phyloP scores from a whole-genome alignment of 2,797 vertebrate species.

The Acrossocheilus wenchowensis region DNA sequence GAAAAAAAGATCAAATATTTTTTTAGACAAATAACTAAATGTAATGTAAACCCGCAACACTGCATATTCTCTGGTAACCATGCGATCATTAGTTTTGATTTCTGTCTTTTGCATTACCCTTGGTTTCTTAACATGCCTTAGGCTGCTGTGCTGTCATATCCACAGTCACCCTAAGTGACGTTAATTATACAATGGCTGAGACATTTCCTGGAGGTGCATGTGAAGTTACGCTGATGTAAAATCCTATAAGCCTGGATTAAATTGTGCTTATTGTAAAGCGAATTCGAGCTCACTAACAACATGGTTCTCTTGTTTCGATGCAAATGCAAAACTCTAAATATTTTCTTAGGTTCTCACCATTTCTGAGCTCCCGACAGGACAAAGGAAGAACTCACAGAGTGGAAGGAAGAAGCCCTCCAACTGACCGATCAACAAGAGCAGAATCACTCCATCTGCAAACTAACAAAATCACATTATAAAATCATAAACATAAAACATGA shows the following conservation, averaged over 20 bases:
- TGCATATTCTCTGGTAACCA: neutral
- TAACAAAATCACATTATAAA: conserved; percentile 64
- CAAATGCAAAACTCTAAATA: neutral
- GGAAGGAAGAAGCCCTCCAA: conserved; percentile 91
- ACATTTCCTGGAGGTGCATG: conserved; percentile 18
- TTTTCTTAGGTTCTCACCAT: conserved; percentile 75
- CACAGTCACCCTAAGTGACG: conserved; percentile 7
- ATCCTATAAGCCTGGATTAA: conserved; percentile 21
- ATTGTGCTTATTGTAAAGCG: neutral
- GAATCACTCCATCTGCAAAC: conserved; percentile 94
- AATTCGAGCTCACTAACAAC: neutral
- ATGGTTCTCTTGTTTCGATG: neutral
- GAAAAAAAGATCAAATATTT: neutral
- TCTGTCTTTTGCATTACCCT: conserved; percentile 6
- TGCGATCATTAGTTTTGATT: conserved; percentile 13
- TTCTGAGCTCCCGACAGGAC: conserved; percentile 79
- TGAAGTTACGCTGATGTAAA: neutral
- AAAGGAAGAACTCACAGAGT: conserved; percentile 85
- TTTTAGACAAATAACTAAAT: neutral
- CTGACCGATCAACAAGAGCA: conserved; percentile 92
- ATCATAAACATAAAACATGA: neutral
- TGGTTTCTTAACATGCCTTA: neutral
- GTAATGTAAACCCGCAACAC: neutral
- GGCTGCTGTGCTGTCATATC: neutral
- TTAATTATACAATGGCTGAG: conserved; percentile 3